These are phyloP conservation scores for Fulica atra DNA, from an alignment of 2,113 vertebrate species.

Conservation along the genomic window DNA sequence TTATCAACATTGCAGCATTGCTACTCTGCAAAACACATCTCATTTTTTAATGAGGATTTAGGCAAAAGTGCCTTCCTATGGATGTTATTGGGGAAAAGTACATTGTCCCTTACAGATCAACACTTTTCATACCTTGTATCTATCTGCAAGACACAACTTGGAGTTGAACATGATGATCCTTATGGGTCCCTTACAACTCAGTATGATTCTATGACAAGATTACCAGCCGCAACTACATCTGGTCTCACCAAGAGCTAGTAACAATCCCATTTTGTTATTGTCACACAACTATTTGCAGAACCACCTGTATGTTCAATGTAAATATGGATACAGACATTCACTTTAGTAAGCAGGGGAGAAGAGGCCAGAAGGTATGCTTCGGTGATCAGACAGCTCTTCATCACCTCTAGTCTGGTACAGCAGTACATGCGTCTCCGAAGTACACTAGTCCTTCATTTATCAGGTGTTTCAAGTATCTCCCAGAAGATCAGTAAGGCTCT, in stretches of 20 bases:
- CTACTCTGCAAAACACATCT: not conserved
- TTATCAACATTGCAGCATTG: not conserved
- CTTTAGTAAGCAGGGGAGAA: not conserved
- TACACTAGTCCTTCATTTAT: not conserved
- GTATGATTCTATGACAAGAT: too few species aligned
- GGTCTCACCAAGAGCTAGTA: not conserved
- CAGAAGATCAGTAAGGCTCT: not conserved
- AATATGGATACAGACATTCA: not conserved
- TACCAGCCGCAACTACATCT: not conserved
- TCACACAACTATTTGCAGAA: not conserved
- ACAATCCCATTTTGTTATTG: too few species aligned
- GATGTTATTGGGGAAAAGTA: not conserved
- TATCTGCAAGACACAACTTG: too few species aligned
- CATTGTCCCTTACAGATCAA: fast-evolving
- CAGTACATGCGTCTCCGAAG: not conserved
- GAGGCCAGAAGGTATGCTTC: not conserved
- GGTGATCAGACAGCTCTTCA: not conserved
- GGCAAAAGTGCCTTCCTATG: not conserved
- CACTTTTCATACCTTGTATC: not conserved
- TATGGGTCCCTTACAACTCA: too few species aligned
- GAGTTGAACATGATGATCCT: too few species aligned
- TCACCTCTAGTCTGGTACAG: not conserved
- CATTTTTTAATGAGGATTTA: not conserved
- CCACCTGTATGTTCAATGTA: not conserved
- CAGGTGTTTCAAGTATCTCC: not conserved